phyloP scores from a whole-genome alignment of 2,113 vertebrate genomes.

The Mastomys coucha region DNA sequence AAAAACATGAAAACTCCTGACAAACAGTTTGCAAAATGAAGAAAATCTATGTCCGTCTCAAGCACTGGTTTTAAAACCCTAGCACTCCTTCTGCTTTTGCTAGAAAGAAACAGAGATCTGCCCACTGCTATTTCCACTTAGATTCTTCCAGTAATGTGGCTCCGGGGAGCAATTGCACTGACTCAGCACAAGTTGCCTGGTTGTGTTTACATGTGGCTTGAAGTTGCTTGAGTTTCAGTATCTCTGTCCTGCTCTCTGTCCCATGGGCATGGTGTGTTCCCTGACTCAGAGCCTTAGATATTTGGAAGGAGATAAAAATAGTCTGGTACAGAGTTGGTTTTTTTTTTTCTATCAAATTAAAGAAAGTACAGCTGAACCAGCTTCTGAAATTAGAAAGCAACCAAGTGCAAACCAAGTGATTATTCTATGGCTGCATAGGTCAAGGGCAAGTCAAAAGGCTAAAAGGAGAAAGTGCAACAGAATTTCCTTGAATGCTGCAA shows the following conservation, averaged over 20 bases:
- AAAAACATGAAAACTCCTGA: not conserved
- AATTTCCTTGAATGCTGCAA: not conserved
- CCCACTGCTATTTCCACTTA: not conserved
- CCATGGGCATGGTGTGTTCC: not conserved
- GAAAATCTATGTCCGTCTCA: not conserved
- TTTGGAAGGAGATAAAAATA: slow-evolving; percentile 55
- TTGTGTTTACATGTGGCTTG: not conserved
- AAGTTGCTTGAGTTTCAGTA: slow-evolving; percentile 9
- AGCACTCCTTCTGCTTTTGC: not conserved
- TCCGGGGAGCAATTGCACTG: not conserved
- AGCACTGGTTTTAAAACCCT: not conserved
- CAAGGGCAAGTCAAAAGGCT: not conserved
- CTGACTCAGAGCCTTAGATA: slow-evolving; percentile 39
- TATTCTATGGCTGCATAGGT: not conserved
- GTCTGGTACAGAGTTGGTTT: not conserved
- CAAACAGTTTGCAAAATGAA: not conserved
- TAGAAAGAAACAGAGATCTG: not conserved
- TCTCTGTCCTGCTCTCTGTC: not conserved
- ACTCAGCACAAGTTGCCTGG: not conserved
- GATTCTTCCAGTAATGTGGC: not conserved
- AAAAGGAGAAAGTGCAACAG: not conserved
- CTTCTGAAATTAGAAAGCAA: slow-evolving; percentile 24
- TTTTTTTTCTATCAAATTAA: slow-evolving; percentile 9
- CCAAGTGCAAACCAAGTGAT: not conserved
- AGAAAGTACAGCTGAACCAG: not conserved